These are phyloP conservation scores for Coleophora deauratella DNA, from an alignment of 2,888 invertebrate genomes.

Conservation along the genomic window DNA sequence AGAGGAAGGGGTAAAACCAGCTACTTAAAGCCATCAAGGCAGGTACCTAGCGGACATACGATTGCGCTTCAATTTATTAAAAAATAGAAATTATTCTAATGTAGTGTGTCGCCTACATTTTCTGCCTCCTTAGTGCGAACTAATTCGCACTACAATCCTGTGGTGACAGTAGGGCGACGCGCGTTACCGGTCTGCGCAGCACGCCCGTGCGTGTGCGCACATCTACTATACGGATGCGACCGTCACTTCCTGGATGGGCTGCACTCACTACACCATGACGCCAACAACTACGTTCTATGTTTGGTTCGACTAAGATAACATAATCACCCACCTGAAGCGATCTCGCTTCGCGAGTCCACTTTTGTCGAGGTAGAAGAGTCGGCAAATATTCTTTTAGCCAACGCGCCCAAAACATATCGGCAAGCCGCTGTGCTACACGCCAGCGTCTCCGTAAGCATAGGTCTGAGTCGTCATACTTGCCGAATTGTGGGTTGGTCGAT, in stretches of 20 bases:
- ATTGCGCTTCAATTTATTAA: too few species aligned
- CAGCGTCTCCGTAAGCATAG: conserved; percentile 20
- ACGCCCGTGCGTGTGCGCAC: conserved; percentile 7
- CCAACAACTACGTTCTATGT: conserved; percentile 4
- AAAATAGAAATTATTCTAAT: too few species aligned
- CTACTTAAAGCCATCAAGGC: too few species aligned
- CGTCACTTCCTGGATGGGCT: too few species aligned
- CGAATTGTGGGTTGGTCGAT: conserved; percentile 10
- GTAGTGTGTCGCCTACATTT: too few species aligned
- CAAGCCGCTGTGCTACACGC: conserved; percentile 17
- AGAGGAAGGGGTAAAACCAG: too few species aligned
- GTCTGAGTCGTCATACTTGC: conserved; percentile 13
- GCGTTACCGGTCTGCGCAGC: conserved; percentile 8
- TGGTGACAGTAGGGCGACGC: conserved; percentile 10
- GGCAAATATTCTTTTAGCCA: conserved; percentile 19
- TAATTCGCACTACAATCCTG: conserved; percentile 4
- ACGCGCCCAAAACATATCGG: conserved; percentile 22
- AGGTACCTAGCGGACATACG: too few species aligned
- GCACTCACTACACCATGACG: conserved; percentile 6
- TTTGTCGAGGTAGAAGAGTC: conserved; percentile 8
- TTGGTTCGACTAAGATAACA: conserved; percentile 7
- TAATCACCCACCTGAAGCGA: conserved; percentile 6
- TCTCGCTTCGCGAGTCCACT: conserved; percentile 2
- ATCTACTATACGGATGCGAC: conserved; percentile 8
- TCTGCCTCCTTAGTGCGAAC: too few species aligned